A percentile compares a stretch with the other conserved stretches of the same genome.
phyloP scores from a whole-genome alignment of 1,140 invertebrate species.

The Drosophila albomicans region DNA sequence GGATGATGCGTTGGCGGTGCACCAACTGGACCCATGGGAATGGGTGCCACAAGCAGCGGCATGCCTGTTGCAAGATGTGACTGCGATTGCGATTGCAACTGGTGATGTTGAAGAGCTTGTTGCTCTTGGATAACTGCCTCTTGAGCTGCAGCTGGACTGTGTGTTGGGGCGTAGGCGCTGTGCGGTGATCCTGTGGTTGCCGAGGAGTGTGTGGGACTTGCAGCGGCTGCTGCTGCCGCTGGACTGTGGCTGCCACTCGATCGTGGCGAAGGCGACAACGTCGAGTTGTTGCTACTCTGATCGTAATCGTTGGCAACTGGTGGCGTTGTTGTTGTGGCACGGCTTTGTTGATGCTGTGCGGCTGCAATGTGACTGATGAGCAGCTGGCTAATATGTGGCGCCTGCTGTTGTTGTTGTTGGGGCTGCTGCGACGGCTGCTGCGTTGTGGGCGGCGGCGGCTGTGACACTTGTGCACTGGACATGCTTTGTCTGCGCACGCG shows the following conservation, averaged over 20 bases:
- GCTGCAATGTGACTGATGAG: slow-evolving; percentile 78
- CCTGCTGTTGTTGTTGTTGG: slow-evolving; percentile 60
- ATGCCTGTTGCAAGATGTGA: slow-evolving; percentile 36
- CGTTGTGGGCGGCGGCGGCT: slow-evolving; percentile 70
- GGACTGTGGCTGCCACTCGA: slow-evolving; percentile 63
- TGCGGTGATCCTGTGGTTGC: slow-evolving; percentile 71
- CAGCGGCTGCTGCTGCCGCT: slow-evolving; percentile 28
- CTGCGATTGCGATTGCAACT: slow-evolving; percentile 18
- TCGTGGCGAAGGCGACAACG: slow-evolving; percentile 71
- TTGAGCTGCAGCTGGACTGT: slow-evolving; percentile 52
- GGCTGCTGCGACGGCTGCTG: slow-evolving; percentile 50
- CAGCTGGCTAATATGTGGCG: slow-evolving; percentile 71
- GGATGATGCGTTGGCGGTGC: slow-evolving; percentile 23
- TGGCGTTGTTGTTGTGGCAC: slow-evolving; percentile 32
- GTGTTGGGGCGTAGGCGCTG: slow-evolving; percentile 53
- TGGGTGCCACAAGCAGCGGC: slow-evolving; percentile 71
- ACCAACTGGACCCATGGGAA: slow-evolving; percentile 54
- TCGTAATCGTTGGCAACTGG: slow-evolving; percentile 58
- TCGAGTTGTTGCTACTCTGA: slow-evolving; percentile 74
- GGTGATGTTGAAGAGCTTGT: slow-evolving; percentile 10
- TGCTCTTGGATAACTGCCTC: slow-evolving; percentile 21
- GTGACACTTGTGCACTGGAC: slow-evolving; percentile 83
- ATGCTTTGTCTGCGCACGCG: slow-evolving; percentile 64
- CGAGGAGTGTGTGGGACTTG: slow-evolving; percentile 68
- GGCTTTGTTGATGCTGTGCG: slow-evolving; percentile 57